Conservation (phyloP, 2,797 vertebrate species). For the Chelon labrosus region DNA sequence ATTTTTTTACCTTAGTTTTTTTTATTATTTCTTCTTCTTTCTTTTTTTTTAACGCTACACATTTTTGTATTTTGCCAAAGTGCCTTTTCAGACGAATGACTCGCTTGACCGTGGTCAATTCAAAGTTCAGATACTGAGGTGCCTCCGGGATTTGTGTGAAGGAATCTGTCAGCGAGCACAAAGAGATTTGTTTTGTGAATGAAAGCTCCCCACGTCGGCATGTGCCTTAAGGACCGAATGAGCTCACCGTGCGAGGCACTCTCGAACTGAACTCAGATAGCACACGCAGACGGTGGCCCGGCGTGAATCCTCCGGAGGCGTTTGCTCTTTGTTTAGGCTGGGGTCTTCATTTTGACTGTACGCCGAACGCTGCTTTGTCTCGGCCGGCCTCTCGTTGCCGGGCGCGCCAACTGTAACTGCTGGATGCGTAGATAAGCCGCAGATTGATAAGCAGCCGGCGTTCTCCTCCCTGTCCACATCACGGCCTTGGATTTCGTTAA, state of each 20-base stretch:
- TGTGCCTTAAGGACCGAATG: slow-evolving; percentile 74
- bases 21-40: slow-evolving; percentile 31
- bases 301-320: slow-evolving; percentile 34
- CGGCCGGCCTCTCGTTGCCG: slow-evolving; percentile 41
- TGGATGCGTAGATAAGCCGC: slow-evolving; percentile 61
- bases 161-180: slow-evolving; percentile 47
- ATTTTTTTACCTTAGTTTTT: slow-evolving; percentile 79
- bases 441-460: slow-evolving; percentile 45
- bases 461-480: slow-evolving; percentile 43
- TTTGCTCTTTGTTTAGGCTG: slow-evolving; percentile 79
- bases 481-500: slow-evolving; percentile 63
- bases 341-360: slow-evolving; percentile 77
- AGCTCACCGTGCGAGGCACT: slow-evolving; percentile 40
- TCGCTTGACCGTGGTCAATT: slow-evolving; percentile 55
- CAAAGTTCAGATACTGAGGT: slow-evolving; percentile 53
- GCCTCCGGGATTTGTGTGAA: slow-evolving; percentile 67
- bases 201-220: slow-evolving; percentile 43
- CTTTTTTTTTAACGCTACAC: slow-evolving; percentile 55
- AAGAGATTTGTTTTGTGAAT: slow-evolving; percentile 54
- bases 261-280: slow-evolving; percentile 51
- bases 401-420: slow-evolving; percentile 65
- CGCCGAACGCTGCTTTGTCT: slow-evolving; percentile 82
- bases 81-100: slow-evolving; percentile 74
- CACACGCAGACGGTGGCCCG: slow-evolving; percentile 34
- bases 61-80: slow-evolving; percentile 78